Evolutionary conservation across 2,888 invertebrate species (phyloP).

Genomic region (Catonia carolina): DNA sequence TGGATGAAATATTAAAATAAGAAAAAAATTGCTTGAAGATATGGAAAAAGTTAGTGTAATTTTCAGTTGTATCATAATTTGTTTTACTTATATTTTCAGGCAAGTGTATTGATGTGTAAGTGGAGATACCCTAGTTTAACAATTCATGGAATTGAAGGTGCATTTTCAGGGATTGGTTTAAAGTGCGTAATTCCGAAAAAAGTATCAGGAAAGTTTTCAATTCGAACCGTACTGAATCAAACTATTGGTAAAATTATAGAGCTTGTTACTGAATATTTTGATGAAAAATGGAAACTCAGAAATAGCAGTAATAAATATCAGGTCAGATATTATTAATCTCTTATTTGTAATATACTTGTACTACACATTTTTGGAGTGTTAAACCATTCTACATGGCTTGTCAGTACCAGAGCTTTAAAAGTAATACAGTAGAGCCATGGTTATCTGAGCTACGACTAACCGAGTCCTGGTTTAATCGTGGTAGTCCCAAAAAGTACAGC

Average conservation of each 20-base stretch:
- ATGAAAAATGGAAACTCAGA: constrained; percentile 67
- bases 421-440: too few relatives aligned
- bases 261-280: constrained; percentile 68
- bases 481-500: too few relatives aligned
- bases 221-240: constrained; percentile 92
- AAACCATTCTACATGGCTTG: too few relatives aligned
- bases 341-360: too few relatives aligned
- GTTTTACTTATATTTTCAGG: constrained; percentile 39
- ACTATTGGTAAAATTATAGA: constrained; percentile 74
- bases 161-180: constrained; percentile 85
- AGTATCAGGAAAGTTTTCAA: constrained; percentile 94
- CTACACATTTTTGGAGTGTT: too few relatives aligned
- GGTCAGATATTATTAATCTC: constrained; percentile 41
- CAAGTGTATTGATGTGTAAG: constrained; percentile 80
- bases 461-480: too few relatives aligned
- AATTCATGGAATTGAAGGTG: constrained; percentile 92
- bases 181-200: constrained; percentile 93
- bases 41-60: too few relatives aligned
- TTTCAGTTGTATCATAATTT: too few relatives aligned
- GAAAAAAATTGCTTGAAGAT: too few relatives aligned
- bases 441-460: too few relatives aligned
- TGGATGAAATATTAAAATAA: too few relatives aligned
- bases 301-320: constrained; percentile 82
- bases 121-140: constrained; percentile 94
- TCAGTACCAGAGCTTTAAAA: too few relatives aligned